These are phyloP conservation scores for Halocaridina rubra DNA, from an alignment of 2,888 invertebrate genomes.

Conservation along the genomic window DNA sequence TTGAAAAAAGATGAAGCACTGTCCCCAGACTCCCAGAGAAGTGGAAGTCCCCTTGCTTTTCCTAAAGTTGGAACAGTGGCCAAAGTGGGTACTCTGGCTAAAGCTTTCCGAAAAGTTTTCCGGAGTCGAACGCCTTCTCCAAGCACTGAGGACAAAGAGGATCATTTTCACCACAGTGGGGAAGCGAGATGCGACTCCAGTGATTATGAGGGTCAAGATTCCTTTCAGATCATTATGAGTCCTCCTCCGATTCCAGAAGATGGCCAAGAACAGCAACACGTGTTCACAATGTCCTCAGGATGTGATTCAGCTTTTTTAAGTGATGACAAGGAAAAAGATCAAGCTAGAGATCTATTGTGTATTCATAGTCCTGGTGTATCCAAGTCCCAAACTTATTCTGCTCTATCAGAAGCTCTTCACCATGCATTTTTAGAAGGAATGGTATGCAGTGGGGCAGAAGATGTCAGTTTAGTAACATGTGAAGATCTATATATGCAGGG, in stretches of 20 bases:
- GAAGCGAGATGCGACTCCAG: constrained; percentile 36
- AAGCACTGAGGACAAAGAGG: constrained; percentile 41
- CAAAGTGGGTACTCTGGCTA: constrained; percentile 23
- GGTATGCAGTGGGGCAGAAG: constrained; percentile 44
- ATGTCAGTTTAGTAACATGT: constrained; percentile 27
- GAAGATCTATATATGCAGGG: constrained; percentile 30
- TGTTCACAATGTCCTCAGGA: constrained; percentile 4
- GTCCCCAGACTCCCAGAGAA: neutral
- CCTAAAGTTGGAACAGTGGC: constrained; percentile 14
- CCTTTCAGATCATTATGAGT: neutral
- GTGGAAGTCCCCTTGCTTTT: constrained; percentile 14
- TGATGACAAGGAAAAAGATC: neutral
- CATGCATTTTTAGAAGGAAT: constrained; percentile 48
- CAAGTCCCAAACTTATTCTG: constrained; percentile 47
- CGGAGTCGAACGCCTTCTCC: constrained; percentile 47
- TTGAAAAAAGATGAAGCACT: constrained; percentile 9
- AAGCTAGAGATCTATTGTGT: constrained; percentile 13
- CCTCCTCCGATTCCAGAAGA: neutral
- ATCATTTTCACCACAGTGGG: constrained; percentile 11
- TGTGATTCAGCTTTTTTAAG: constrained; percentile 1
- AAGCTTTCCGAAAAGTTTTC: constrained; percentile 47
- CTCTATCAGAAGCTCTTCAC: constrained; percentile 42
- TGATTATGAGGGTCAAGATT: constrained; percentile 30
- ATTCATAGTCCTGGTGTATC: constrained; percentile 12
- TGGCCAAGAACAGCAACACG: neutral